Percentiles rank a stretch among this genome's conserved stretches.
phyloP scores from a whole-genome alignment of 2,888 invertebrate genomes.

The Artemia sp. region DNA sequence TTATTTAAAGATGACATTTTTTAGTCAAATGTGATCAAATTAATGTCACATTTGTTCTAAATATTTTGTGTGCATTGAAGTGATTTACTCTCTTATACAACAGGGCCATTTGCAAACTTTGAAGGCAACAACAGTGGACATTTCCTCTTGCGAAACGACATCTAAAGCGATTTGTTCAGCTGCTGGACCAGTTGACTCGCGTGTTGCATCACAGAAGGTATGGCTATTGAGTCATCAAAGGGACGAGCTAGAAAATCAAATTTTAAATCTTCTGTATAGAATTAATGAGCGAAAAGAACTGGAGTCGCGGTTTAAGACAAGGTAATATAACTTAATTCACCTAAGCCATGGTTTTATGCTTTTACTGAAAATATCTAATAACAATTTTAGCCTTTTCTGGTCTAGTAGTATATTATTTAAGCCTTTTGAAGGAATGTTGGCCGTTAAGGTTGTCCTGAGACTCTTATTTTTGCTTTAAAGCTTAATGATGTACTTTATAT shows the following conservation, averaged over 20 bases:
- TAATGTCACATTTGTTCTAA: no score
- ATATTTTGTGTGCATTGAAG: no score
- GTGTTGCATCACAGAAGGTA: slow-evolving; percentile 54
- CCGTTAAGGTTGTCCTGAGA: no score
- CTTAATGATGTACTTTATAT: no score
- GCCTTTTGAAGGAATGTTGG: no score
- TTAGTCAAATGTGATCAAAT: no score
- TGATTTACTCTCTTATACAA: slow-evolving; percentile 18
- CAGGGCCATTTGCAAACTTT: slow-evolving; percentile 42
- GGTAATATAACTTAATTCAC: neutral
- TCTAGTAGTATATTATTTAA: no score
- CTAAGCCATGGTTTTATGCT: neutral
- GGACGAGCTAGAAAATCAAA: slow-evolving; percentile 57
- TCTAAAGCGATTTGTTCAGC: slow-evolving; percentile 70
- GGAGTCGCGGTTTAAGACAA: neutral
- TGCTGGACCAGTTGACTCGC: slow-evolving; percentile 63
- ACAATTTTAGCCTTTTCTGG: no score
- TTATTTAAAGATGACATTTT: no score
- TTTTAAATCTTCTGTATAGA: slow-evolving; percentile 17
- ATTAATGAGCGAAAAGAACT: slow-evolving; percentile 17
- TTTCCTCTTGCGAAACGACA: slow-evolving; percentile 52
- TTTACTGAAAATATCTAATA: no score
- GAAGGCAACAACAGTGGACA: slow-evolving; percentile 41
- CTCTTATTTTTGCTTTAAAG: no score
- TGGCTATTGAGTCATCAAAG: slow-evolving; percentile 64